Conservation (phyloP, 2,113 vertebrate genomes). For the Neotoma lepida region DNA sequence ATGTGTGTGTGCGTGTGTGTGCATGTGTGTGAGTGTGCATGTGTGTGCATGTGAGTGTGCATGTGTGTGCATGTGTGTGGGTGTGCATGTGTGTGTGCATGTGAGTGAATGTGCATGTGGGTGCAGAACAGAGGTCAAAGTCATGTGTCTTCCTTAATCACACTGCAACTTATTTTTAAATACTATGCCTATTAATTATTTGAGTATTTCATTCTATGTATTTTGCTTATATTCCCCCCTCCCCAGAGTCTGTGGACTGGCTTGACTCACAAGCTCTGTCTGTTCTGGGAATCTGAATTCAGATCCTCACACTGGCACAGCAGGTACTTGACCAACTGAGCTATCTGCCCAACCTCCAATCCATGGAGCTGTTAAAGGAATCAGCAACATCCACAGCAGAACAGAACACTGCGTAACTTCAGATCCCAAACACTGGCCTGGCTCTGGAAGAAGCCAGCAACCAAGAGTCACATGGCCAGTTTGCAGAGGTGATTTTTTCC, state of each 20-base stretch:
- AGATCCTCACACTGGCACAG: not conserved
- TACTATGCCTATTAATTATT: not conserved
- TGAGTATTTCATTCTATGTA: not conserved
- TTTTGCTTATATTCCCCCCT: not conserved
- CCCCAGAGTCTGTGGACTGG: not conserved
- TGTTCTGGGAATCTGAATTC: not conserved
- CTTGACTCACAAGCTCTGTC: not conserved
- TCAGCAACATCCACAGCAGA: not conserved
- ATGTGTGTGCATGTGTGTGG: no score
- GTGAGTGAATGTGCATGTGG: not conserved
- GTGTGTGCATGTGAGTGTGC: not conserved
- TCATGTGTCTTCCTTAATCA: not conserved
- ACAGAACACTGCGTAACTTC: not conserved
- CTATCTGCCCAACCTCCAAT: not conserved
- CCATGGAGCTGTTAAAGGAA: not conserved
- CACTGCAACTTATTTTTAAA: not conserved
- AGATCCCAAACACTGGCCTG: not conserved
- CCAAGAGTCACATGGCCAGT: not conserved
- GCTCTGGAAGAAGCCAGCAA: not conserved
- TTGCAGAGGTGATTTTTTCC: conserved; percentile 20
- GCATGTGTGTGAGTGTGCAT: not conserved
- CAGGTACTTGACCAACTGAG: not conserved
- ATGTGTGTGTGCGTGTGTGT: not conserved
- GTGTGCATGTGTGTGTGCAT: no score
- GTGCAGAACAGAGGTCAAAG: not conserved